phyloP scores from a whole-genome alignment of 92 coral and sea anemone genomes.

The Phenganax subtilis region DNA sequence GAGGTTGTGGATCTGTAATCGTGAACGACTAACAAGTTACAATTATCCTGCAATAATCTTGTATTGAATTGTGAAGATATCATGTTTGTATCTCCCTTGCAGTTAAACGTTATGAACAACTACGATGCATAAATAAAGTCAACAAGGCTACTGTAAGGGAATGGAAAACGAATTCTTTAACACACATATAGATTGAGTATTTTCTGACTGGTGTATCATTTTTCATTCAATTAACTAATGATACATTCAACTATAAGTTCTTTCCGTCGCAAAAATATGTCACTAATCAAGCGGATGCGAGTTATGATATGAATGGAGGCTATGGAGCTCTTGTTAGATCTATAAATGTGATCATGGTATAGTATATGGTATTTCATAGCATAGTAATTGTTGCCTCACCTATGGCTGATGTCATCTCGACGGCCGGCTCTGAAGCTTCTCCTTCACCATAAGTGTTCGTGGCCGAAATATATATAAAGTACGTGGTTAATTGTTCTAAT shows the following conservation, averaged over 20 bases:
- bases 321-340: too few species aligned
- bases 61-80: too few species aligned
- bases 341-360: too few species aligned
- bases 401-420: slow-evolving; percentile 2
- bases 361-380: not conserved
- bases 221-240: too few species aligned
- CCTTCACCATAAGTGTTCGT: slow-evolving; percentile 17
- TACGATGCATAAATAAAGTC: too few species aligned
- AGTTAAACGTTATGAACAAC: too few species aligned
- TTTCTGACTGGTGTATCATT: not conserved
- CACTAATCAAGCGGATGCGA: too few species aligned
- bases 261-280: too few species aligned
- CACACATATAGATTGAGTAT: not conserved
- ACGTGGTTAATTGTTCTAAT: slow-evolving; percentile 14
- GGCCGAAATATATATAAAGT: slow-evolving; percentile 18
- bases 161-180: not conserved
- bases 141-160: not conserved
- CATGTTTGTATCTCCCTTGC: too few species aligned
- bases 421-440: not conserved
- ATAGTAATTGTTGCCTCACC: not conserved
- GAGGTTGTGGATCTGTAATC: slow-evolving; percentile 23
- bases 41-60: too few species aligned
- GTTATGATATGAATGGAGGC: too few species aligned
- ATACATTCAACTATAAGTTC: too few species aligned
- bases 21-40: not conserved